A percentile compares a stretch with the other conserved stretches of the same genome.
These are phyloP conservation scores for Alcedo atthis DNA, from an alignment of 2,797 vertebrate genomes.

Conservation along the genomic window DNA sequence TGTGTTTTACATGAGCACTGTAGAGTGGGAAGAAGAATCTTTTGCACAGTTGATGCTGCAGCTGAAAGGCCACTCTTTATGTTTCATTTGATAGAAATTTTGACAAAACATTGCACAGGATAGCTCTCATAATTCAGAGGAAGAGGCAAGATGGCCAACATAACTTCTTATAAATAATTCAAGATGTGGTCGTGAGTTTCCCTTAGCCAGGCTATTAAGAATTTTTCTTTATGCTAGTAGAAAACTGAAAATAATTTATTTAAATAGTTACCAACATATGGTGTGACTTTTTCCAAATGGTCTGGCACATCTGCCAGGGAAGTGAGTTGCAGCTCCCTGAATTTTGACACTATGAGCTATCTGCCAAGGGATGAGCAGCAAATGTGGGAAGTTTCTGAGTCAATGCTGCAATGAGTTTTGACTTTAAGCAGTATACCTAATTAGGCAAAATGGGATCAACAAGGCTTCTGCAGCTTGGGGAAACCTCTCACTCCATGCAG, in stretches of 20 bases:
- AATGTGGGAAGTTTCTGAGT: not conserved
- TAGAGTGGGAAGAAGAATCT: not conserved
- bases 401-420: not conserved
- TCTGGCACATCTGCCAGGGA: not conserved
- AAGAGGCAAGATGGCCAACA: not conserved
- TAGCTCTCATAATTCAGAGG: not conserved
- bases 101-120: not conserved
- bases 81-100: not conserved
- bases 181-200: not conserved
- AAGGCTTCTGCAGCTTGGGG: not conserved
- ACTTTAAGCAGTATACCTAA: not conserved
- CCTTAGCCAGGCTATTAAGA: not conserved
- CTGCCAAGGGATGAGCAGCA: constrained; percentile 20
- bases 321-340: not conserved
- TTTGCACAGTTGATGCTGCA: not conserved
- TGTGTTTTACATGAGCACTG: not conserved
- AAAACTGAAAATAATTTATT: not conserved
- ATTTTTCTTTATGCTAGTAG: not conserved
- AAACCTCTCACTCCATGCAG: not conserved
- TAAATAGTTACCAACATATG: constrained; percentile 39
- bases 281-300: not conserved
- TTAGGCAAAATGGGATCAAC: not conserved
- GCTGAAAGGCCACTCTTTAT: not conserved
- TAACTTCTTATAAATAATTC: not conserved
- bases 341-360: not conserved